phyloP scores from a whole-genome alignment of 2,888 invertebrate genomes.

The Phania funesta region DNA sequence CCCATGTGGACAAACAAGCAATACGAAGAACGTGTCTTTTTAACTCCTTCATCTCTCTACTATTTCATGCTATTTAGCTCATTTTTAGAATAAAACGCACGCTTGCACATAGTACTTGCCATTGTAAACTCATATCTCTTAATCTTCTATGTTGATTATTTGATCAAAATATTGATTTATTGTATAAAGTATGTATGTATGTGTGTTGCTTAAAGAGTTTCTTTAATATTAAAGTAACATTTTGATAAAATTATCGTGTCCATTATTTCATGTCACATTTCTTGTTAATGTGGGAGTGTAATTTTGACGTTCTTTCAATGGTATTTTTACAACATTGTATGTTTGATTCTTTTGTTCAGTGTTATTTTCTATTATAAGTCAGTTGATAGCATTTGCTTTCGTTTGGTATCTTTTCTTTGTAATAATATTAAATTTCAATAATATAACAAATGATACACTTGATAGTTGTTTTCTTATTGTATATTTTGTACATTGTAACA shows the following conservation, averaged over 20 bases:
- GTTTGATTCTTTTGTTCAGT: slow-evolving; percentile 1
- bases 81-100: slow-evolving; percentile 45
- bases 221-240: slow-evolving; percentile 18
- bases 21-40: slow-evolving; percentile 60
- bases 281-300: slow-evolving; percentile 21
- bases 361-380: slow-evolving; percentile 21
- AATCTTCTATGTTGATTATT: slow-evolving; percentile 3
- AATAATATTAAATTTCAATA: slow-evolving; percentile 60
- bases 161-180: slow-evolving; percentile 32
- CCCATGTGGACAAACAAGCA: slow-evolving; percentile 47
- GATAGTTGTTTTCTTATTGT: neutral
- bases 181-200: no score
- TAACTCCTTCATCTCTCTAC: slow-evolving; percentile 22
- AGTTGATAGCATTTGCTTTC: slow-evolving; percentile 40
- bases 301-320: neutral
- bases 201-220: slow-evolving; percentile 14
- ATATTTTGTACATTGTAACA: neutral
- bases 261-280: slow-evolving; percentile 10
- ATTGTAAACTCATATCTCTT: neutral
- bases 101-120: neutral
- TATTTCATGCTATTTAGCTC: slow-evolving; percentile 36
- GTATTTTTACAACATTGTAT: slow-evolving; percentile 36
- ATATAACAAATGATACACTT: slow-evolving; percentile 5
- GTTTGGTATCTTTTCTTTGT: slow-evolving; percentile 49
- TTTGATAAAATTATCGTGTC: slow-evolving; percentile 17